Evolutionary conservation across 2,888 invertebrate genomes (phyloP).

Genomic region (Drosophila colorata): DNA sequence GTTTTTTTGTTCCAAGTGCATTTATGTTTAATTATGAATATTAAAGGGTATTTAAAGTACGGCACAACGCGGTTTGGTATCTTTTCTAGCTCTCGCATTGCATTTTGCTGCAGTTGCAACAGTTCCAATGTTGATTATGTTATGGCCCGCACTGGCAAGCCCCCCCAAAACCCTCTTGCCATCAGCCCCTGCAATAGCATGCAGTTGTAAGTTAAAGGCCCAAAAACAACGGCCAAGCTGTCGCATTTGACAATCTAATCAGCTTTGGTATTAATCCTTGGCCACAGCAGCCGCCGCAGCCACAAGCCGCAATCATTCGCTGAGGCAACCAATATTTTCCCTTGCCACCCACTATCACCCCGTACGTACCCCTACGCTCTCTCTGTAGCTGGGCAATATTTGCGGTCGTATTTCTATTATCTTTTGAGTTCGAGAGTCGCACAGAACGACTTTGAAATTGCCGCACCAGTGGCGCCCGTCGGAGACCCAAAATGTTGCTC

Average conservation of each 20-base stretch:
- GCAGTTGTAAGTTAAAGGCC: slow-evolving; percentile 23
- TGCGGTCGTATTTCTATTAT: slow-evolving; percentile 69
- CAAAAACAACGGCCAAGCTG: slow-evolving; percentile 54
- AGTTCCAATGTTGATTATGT: slow-evolving; percentile 18
- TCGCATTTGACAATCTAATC: slow-evolving; percentile 73
- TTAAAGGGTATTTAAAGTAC: not conserved
- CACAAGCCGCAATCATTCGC: slow-evolving; percentile 52
- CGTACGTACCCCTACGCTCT: not conserved
- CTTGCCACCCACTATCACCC: too few species aligned
- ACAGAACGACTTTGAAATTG: slow-evolving; percentile 59
- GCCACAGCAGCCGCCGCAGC: slow-evolving; percentile 45
- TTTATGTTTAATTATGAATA: not conserved
- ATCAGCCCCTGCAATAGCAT: not conserved
- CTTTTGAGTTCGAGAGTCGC: slow-evolving; percentile 58
- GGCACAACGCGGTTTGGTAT: too few species aligned
- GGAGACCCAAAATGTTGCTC: slow-evolving; percentile 54
- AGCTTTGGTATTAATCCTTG: slow-evolving; percentile 71
- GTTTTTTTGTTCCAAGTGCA: too few species aligned
- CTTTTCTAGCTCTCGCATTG: not conserved
- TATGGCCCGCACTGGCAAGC: not conserved
- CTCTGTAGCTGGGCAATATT: slow-evolving; percentile 51
- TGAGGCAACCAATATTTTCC: slow-evolving; percentile 8
- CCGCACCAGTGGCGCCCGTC: slow-evolving; percentile 7
- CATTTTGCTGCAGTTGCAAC: slow-evolving; percentile 10
- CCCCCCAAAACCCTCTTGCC: not conserved